phyloP scores from a whole-genome alignment of 2,888 invertebrate genomes.

The Augiades crinisus region DNA sequence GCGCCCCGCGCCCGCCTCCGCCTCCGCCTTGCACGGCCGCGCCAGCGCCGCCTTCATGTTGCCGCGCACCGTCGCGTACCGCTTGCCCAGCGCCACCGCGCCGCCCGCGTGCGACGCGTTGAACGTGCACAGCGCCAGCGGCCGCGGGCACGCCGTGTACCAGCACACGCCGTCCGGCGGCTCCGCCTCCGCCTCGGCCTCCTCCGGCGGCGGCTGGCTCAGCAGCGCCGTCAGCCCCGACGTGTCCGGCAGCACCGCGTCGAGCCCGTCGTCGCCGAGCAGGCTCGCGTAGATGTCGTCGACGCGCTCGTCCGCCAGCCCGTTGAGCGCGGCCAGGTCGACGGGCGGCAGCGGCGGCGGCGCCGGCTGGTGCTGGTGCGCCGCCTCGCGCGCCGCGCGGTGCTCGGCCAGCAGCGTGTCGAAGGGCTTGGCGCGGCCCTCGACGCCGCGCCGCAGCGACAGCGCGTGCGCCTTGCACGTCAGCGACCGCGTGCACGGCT shows the following conservation, averaged over 20 bases:
- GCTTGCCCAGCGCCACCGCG: constrained; percentile 76
- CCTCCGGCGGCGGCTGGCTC: constrained; percentile 56
- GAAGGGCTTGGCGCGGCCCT: constrained; percentile 87
- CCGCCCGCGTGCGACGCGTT: constrained; percentile 81
- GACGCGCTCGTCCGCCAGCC: constrained; percentile 64
- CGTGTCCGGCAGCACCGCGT: constrained; percentile 58
- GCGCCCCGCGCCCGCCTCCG: constrained; percentile 36
- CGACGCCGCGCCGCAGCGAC: constrained; percentile 85
- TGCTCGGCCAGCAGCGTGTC: constrained; percentile 89
- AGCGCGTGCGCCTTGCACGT: constrained; percentile 87
- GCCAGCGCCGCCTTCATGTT: constrained; percentile 72
- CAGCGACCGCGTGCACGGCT: constrained; percentile 90
- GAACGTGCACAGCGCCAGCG: constrained; percentile 80
- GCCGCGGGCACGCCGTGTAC: constrained; percentile 81
- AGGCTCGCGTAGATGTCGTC: constrained; percentile 67
- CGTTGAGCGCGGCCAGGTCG: constrained; percentile 61
- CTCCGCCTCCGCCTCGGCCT: constrained; percentile 49
- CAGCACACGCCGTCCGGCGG: constrained; percentile 67
- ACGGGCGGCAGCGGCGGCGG: constrained; percentile 38
- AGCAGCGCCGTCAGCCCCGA: constrained; percentile 61
- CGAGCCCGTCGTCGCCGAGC: constrained; percentile 60
- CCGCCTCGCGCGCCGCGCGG: constrained; percentile 82
- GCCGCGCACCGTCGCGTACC: constrained; percentile 72
- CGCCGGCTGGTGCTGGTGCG: constrained; percentile 39
- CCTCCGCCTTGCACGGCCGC: constrained; percentile 59